Conservation (phyloP, 2,888 invertebrate genomes). For the Caenorhabditis angaria region DNA sequence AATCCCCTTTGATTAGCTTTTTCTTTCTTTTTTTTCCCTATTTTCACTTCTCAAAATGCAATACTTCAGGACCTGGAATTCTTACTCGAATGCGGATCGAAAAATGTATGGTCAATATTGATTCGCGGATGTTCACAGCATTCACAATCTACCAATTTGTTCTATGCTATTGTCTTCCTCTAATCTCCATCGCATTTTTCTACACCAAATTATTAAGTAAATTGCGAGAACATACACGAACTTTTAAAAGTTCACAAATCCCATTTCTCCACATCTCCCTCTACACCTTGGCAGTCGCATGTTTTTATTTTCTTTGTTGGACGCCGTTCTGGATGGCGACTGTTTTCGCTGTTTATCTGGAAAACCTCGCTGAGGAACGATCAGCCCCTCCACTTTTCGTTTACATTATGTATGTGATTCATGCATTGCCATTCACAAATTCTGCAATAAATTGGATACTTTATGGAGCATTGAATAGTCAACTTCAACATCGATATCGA, state of each 20-base stretch:
- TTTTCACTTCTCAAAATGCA: neutral
- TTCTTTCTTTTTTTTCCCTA: neutral
- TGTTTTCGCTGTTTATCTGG: constrained; percentile 69
- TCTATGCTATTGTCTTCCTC: constrained; percentile 66
- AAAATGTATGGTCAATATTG: constrained; percentile 68
- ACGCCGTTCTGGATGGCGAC: constrained; percentile 70
- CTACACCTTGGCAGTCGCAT: constrained; percentile 69
- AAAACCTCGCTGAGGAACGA: constrained; percentile 52
- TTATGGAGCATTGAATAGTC: constrained; percentile 69
- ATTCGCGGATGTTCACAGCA: constrained; percentile 57
- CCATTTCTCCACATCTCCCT: constrained; percentile 69
- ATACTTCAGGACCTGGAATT: constrained; percentile 51
- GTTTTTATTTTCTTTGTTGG: constrained; percentile 71
- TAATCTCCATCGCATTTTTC: constrained; percentile 68
- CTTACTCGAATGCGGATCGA: constrained; percentile 70
- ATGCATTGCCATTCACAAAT: constrained; percentile 70
- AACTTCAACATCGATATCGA: constrained; percentile 64
- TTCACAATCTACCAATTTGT: constrained; percentile 64
- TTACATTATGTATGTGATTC: constrained; percentile 71
- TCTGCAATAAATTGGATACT: constrained; percentile 70
- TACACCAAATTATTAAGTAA: constrained; percentile 64
- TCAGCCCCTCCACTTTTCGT: constrained; percentile 66
- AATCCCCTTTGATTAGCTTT: neutral
- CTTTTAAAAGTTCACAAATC: constrained; percentile 69
- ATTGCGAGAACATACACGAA: constrained; percentile 65